Base-by-base conservation (phyloP, 2,888 invertebrate species). In the Myopa tessellatipennis region DNA sequence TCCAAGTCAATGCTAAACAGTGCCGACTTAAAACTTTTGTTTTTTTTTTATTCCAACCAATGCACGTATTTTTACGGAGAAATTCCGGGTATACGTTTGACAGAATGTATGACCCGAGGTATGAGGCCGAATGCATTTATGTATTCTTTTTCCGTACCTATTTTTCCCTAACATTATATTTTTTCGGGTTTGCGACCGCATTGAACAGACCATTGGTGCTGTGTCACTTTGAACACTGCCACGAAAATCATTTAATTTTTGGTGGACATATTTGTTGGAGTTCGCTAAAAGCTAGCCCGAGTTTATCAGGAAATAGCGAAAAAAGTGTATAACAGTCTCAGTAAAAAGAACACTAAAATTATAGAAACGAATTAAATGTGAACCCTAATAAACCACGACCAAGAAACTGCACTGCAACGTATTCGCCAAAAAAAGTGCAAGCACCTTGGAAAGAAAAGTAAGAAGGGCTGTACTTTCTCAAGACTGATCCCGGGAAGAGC, bases 401-500 rank as follows among this genome's bases (percentile, higher is more conserved):
- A 26, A 0, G 34, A 26, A 26, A 63, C 2, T 26, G 12, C n/a
- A 12, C 34, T 7, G 61, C 3, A 18, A 63, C 61, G 61, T 34
- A 14, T 63, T 26, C 60, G 58, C 52, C 52, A 36, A 18, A 26
- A 50, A 67, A 58, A 69, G 12, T 65, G 45, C 10, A 8, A 45
- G 6, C 45, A 10, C 3, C 45, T 45, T 45, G 45, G 6, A 45
- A 45, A 18, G 34, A 16, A 36, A 45, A 55, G n/a, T 26, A 14
- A 16, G 4, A 65, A 26, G 69, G 3, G 34, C 36, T 34, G n/a
- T 69, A 45, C 36, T 61, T 36, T n/a, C 71, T 68, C 61, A 55
- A 74, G 14, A 36, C 45, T 69, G 36, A 68, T 34, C 7, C 60
- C 16, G 34, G 34, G 72, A 63, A 76, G 10, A 45, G 72, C 68